Evolutionary conservation across 2,797 vertebrate species (phyloP), one percentile per base, ranked within the genome.

Genomic region (Amphiprion clarkii): DNA sequence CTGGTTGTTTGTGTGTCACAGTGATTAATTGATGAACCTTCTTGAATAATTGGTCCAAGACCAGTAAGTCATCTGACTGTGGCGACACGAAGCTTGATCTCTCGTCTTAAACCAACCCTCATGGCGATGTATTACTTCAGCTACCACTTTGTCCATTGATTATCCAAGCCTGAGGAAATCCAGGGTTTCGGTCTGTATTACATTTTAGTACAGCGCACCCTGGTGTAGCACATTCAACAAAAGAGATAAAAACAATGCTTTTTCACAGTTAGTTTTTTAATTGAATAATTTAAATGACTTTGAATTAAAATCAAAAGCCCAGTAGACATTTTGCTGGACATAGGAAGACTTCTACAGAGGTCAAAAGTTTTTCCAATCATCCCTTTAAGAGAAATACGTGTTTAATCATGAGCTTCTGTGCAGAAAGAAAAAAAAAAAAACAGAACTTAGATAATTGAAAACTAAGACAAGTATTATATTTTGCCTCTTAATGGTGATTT

Each of bases 341-440:
- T 94, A 95, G 91, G 94, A 95, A 96, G 95, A 96, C 94, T 95
- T 96, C 94, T 94, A 94, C 93, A 95, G 95, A 95, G 94, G 94
- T 95, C 93, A 95, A 92, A 94, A 87, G 79, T 94, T 90, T 83
- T 85, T 87, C 86, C 88, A 81, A 92, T 90, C 83, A 92, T 93
- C 94, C 94, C 93, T 94, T 93, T 93, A 91, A 94, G 93, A 95
- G 93, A 95, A 95, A 93, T 87, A 93, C 78, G 74, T 70, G 64
- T 91, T 94, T 81, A 70, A 79, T 87, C 51, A 58, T 3, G 44
- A 93, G 85, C 77, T 80, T 86, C 31, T 77, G 89, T 80, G 86
- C 89, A 88, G 90, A 88, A 88, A 82, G 76, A 36, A 88, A 87
- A 82, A 36, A 88, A 87, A 82, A 23, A 23, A 77, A 87, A 88